Base-by-base conservation (phyloP, 2,888 invertebrate genomes). In the Dorcus parallelipipedus region DNA sequence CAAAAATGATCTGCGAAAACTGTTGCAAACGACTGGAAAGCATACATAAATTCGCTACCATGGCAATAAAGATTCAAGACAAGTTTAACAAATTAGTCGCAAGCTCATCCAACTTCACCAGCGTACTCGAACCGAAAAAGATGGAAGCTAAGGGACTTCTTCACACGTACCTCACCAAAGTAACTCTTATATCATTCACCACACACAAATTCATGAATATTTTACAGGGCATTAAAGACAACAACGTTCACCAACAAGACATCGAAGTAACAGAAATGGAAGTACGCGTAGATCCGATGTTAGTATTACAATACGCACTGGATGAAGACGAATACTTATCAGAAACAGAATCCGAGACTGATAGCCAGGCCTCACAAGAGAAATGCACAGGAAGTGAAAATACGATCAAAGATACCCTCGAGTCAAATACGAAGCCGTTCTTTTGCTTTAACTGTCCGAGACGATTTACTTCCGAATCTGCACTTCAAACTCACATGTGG, bases 231-330 rank as follows among this genome's bases (percentile, higher is more conserved):
- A 61, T 67, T 26, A 71, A 69, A 58, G 67, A 52, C 45, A 58
- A 39, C 23, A 57, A 54, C 52, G 54, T 38, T 6, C 59, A 40
- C 61, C 48, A 64, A 49, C 59, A 64, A 54, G 76, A 76, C 56
- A 60, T 68, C 54, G 76, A 77, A 71, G 74, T 79, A 52, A 82
- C 81, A 52, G 82, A 86, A 77, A 84, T 88, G 82, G 87, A 88
- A 79, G 83, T 88, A 1, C 83, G 82, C 71, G 82, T 88, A 0
- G 88, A 88, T 73, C 88, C 88, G 3, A 87, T 87, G 86, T 78
- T 86, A 71, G 84, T 88, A 66, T 74, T 87, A 48, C 84, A 86
- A 67, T 85, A 78, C 53, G 76, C 83, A 64, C 77, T 82, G 9
- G 66, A 68, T 7, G 66, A 67, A 17, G 59, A 60, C 47, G 53